A percentile compares a stretch with the other conserved stretches of the same genome.
These are phyloP conservation scores for Globodera ellingtonae DNA, from an alignment of 1,140 invertebrate genomes.

Conservation along the genomic window DNA sequence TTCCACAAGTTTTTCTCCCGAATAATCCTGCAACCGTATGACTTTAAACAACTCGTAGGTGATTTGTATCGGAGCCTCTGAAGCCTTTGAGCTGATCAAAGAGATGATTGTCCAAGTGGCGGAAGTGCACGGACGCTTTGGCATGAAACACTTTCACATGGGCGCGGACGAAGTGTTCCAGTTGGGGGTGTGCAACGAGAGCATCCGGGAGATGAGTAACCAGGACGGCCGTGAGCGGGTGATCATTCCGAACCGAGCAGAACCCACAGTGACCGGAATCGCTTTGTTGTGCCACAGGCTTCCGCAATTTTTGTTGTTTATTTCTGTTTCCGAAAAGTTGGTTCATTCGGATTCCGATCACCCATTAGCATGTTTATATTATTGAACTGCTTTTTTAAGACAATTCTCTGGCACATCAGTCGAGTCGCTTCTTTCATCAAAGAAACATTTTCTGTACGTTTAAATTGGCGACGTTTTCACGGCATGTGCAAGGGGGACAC, in stretches of 20 bases:
- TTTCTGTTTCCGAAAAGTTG: background rate
- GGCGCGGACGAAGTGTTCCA: constrained; percentile 69
- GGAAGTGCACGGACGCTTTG: constrained; percentile 65
- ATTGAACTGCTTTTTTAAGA: background rate
- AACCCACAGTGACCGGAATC: no score
- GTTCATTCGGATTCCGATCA: no score
- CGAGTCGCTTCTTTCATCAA: constrained; percentile 56
- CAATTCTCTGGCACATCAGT: constrained; percentile 61
- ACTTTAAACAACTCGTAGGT: constrained; percentile 64
- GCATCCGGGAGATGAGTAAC: constrained; percentile 40
- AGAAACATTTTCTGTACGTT: constrained; percentile 44
- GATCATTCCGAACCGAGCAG: constrained; percentile 31
- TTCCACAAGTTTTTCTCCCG: constrained; percentile 59
- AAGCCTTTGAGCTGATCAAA: constrained; percentile 68
- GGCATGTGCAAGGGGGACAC: background rate
- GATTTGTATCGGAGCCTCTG: constrained; percentile 68
- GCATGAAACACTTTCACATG: constrained; percentile 67
- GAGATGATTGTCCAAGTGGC: constrained; percentile 72
- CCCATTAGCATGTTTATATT: no score
- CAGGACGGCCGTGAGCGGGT: constrained; percentile 52
- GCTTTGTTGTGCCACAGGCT: no score
- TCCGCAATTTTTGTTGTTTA: background rate
- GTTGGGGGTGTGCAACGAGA: constrained; percentile 60
- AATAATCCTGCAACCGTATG: no score
- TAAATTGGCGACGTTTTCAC: background rate